phyloP scores from a whole-genome alignment of 2,113 vertebrate species.

The Grammomys dolichurus region DNA sequence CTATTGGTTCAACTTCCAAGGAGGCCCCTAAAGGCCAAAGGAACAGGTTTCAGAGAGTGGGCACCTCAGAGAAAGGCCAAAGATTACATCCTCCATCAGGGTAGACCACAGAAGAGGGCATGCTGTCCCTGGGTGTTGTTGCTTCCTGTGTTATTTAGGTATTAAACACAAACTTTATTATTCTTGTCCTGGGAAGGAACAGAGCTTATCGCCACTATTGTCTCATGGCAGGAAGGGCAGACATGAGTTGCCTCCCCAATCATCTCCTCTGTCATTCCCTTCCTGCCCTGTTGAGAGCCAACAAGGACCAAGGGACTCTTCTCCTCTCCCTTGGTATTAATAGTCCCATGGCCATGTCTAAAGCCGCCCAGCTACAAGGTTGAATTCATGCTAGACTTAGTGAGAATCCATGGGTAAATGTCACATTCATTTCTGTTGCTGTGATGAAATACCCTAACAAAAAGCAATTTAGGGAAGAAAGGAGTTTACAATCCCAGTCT shows the following conservation, averaged over 20 bases:
- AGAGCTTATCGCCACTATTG: background rate
- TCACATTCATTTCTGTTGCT: background rate
- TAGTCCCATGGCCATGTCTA: background rate
- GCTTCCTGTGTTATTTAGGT: background rate
- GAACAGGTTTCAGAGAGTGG: background rate
- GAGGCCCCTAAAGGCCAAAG: background rate
- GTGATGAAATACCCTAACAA: background rate
- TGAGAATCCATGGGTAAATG: background rate
- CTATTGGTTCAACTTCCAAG: background rate
- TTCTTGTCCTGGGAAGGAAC: constrained; percentile 5
- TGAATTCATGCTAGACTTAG: background rate
- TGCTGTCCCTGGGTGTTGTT: background rate
- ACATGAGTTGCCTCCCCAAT: background rate
- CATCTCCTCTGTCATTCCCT: background rate
- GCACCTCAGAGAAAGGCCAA: background rate
- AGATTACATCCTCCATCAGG: no score
- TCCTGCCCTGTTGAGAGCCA: background rate
- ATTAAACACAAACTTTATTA: constrained; percentile 10
- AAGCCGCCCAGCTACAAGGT: background rate
- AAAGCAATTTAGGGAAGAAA: background rate
- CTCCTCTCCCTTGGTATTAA: background rate
- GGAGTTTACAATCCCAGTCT: background rate
- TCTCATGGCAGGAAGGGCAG: background rate
- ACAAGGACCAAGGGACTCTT: accelerated
- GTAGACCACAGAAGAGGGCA: background rate